Percentiles rank a stretch among this genome's conserved stretches.
Conservation (phyloP, 2,797 vertebrate genomes). For the Epinephelus awoara region DNA sequence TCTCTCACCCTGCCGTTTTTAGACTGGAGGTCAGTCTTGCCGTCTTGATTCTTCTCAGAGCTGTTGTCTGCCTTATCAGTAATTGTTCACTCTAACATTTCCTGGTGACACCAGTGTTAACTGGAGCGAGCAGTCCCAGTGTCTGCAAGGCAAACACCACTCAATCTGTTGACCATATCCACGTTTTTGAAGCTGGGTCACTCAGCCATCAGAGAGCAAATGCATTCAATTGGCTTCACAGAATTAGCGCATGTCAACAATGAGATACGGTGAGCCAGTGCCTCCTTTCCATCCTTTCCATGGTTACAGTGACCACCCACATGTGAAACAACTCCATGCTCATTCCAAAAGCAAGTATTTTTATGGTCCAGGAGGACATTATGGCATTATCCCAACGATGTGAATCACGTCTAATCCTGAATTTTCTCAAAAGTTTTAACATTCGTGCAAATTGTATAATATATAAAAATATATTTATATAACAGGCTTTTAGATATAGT, state of each 20-base stretch:
- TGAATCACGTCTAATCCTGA: not conserved
- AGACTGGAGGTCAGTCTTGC: conserved; percentile 22
- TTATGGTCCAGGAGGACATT: not conserved
- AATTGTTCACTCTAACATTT: conserved; percentile 84
- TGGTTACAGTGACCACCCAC: conserved; percentile 64
- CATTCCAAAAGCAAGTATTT: conserved; percentile 11
- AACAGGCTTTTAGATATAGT: too few species aligned
- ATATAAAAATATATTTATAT: not conserved
- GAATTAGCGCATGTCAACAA: conserved; percentile 84
- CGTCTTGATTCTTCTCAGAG: conserved; percentile 41
- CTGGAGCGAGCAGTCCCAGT: conserved; percentile 75
- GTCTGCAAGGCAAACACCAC: conserved; percentile 81
- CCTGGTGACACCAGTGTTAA: conserved; percentile 81
- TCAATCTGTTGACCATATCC: conserved; percentile 81
- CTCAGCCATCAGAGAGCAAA: conserved; percentile 78
- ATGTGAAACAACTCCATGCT: conserved; percentile 41
- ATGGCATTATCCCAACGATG: not conserved
- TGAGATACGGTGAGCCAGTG: conserved; percentile 49
- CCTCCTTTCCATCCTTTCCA: conserved; percentile 67
- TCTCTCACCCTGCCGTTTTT: conserved; percentile 18
- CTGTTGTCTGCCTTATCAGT: conserved; percentile 72
- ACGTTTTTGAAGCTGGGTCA: conserved; percentile 73
- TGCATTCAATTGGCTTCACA: conserved; percentile 83
- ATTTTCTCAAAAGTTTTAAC: not conserved
- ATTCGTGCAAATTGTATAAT: not conserved